Evolutionary conservation across 2,888 invertebrate genomes (phyloP), one percentile per base, ranked within the genome.

Genomic region (Dicroscelio sp.): DNA sequence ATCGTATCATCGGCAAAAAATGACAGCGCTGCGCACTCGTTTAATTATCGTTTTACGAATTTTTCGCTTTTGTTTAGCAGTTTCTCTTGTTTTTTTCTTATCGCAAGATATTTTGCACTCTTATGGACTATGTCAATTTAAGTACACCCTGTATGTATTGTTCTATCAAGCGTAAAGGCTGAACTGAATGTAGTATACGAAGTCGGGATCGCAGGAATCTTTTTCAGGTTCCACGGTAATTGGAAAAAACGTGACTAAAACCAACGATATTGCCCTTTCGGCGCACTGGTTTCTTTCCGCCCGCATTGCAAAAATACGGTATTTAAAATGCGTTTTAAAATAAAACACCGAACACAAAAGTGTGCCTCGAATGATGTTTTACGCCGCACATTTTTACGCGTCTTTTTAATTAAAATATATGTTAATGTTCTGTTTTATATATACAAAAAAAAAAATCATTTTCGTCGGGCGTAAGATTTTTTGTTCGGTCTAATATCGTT

Each of bases 91-190:
- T n/a, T 65, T 71, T 87, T 48, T 38, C 33, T 30, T n/a, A 38
- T 38, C 23, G 71, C 71, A 43, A 55, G 33, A 73, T 86, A 82
- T 78, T 83, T 87, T 82, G 71, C 73, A 48, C 58, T 58, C 73
- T 86, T 88, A 85, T 43, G 65, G 67, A 79, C 78, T 83, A 86
- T 60, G 79, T 83, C 65, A 76, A 88, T 83, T 83, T 60, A 38
- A 78, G 78, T 86, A 86, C 86, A 86, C 86, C 88, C 88, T 88
- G 91, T 88, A 82, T 88, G 65, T 73, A 88, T 82, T 88, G 88
- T 88, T 75, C 65, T 75, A 87, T 90, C 80, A 83, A 87, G 79
- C 84, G 79, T 55, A 65, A 84, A 79, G 84, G 67, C 76, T 23
- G 71, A 91, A 88, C 86, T 82, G 88, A 88, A 90, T 84, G 82